Evolutionary conservation across 1,140 invertebrate species (phyloP).

Genomic region (Drosophila miranda): DNA sequence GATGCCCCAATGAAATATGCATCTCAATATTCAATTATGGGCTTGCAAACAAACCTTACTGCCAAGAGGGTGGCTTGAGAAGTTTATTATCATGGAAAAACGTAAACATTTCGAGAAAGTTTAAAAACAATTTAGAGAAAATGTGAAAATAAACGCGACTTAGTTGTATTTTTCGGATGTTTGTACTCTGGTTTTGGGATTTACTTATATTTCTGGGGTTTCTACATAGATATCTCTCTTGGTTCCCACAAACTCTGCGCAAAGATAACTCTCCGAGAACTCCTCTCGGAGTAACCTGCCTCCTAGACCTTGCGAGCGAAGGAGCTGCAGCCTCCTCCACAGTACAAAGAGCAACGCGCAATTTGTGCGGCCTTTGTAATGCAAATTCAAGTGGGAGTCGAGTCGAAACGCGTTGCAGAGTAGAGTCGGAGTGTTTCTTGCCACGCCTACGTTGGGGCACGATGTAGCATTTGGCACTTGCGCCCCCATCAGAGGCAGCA

Average conservation of each 20-base stretch:
- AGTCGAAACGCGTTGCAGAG: slow-evolving; percentile 43
- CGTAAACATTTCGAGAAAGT: too few relatives aligned
- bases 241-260: background rate
- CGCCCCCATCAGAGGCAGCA: slow-evolving; percentile 33
- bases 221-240: too few relatives aligned
- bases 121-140: too few relatives aligned
- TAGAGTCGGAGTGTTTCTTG: slow-evolving; percentile 67
- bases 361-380: slow-evolving; percentile 79
- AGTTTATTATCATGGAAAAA: background rate
- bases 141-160: too few relatives aligned
- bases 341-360: slow-evolving; percentile 74
- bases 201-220: too few relatives aligned
- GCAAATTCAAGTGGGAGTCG: slow-evolving; percentile 80
- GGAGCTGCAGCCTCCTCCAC: slow-evolving; percentile 38
- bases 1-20: slow-evolving; percentile 75
- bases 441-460: slow-evolving; percentile 61
- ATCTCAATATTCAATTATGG: slow-evolving; percentile 79
- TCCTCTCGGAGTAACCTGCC: slow-evolving; percentile 21
- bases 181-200: too few relatives aligned
- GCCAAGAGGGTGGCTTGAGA: slow-evolving; percentile 18
- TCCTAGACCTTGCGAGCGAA: slow-evolving; percentile 36
- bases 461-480: slow-evolving; percentile 68
- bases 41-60: slow-evolving; percentile 55
- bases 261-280: slow-evolving; percentile 7
- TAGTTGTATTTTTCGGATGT: too few relatives aligned